phyloP scores from a whole-genome alignment of 2,113 vertebrate species.

The Chionis minor region DNA sequence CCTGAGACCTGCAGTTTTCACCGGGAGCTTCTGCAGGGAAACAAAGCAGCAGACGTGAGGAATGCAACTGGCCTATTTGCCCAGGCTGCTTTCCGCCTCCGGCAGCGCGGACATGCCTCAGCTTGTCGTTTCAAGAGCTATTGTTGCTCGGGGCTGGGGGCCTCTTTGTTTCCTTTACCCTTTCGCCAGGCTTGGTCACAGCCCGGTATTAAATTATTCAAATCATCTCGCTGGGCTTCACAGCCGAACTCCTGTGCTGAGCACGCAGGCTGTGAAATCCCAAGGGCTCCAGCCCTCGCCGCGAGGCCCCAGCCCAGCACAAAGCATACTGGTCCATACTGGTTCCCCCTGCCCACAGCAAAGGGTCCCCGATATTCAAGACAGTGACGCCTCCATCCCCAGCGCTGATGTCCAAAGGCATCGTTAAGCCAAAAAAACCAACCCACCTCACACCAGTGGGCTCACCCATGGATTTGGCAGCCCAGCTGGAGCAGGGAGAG shows the following conservation, averaged over 20 bases:
- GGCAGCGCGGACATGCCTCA: constrained; percentile 30
- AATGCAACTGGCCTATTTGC: constrained; percentile 54
- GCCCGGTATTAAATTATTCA: constrained; percentile 60
- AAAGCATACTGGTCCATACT: not conserved
- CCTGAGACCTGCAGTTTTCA: constrained; percentile 19
- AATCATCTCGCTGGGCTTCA: not conserved
- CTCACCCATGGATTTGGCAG: not conserved
- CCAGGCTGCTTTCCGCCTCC: constrained; percentile 17
- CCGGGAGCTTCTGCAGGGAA: constrained; percentile 15
- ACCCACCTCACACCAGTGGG: not conserved
- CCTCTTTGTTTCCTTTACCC: constrained; percentile 63
- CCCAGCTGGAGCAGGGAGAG: not conserved
- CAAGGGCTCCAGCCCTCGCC: not conserved
- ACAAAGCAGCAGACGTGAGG: constrained; percentile 63
- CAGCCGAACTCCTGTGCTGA: not conserved
- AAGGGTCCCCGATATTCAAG: not conserved
- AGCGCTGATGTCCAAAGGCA: not conserved
- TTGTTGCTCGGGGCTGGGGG: constrained; percentile 61
- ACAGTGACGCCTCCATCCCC: not conserved
- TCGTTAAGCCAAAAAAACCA: not conserved
- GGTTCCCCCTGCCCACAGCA: accelerated
- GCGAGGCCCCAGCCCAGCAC: not conserved
- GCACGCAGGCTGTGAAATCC: not conserved
- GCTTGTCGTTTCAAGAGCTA: constrained; percentile 52
- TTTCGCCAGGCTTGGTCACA: constrained; percentile 49